Evolutionary conservation across 2,888 invertebrate species (phyloP).

Genomic region (Scaptomyza flava): DNA sequence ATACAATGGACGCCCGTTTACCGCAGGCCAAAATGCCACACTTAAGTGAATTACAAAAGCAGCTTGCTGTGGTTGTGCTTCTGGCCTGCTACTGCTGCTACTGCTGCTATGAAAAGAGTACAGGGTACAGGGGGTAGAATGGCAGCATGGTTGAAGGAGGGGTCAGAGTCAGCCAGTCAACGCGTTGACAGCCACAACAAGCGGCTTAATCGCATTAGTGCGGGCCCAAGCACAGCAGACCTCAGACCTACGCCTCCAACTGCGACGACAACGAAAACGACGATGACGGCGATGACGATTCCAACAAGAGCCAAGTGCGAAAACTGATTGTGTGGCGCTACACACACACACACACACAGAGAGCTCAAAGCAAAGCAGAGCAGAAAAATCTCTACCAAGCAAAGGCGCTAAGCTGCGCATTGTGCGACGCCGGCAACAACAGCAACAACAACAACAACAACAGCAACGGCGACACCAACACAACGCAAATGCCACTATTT

Average conservation of each 20-base stretch:
- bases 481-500: slow-evolving; percentile 63
- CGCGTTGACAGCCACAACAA: slow-evolving; percentile 82
- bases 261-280: slow-evolving; percentile 10
- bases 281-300: slow-evolving; percentile 26
- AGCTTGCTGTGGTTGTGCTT: slow-evolving; percentile 41
- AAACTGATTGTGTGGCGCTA: slow-evolving; percentile 74
- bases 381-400: slow-evolving; percentile 33
- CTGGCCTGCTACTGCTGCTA: not conserved
- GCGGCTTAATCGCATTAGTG: slow-evolving; percentile 82
- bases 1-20: slow-evolving; percentile 69
- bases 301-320: slow-evolving; percentile 65
- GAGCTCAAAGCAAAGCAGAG: slow-evolving; percentile 2
- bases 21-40: slow-evolving; percentile 80
- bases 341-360: not conserved
- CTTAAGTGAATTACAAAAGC: slow-evolving; percentile 81
- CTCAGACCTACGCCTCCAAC: slow-evolving; percentile 23
- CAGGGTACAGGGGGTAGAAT: not conserved
- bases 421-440: slow-evolving; percentile 55
- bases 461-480: slow-evolving; percentile 11
- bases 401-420: slow-evolving; percentile 64
- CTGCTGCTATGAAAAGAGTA: not conserved
- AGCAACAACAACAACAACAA: slow-evolving; percentile 1
- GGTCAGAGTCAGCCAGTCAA: slow-evolving; percentile 66
- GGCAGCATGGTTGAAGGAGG: not conserved
- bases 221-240: slow-evolving; percentile 34